Evolutionary conservation across 2,888 invertebrate species (phyloP).

Genomic region (Colletes collaris): DNA sequence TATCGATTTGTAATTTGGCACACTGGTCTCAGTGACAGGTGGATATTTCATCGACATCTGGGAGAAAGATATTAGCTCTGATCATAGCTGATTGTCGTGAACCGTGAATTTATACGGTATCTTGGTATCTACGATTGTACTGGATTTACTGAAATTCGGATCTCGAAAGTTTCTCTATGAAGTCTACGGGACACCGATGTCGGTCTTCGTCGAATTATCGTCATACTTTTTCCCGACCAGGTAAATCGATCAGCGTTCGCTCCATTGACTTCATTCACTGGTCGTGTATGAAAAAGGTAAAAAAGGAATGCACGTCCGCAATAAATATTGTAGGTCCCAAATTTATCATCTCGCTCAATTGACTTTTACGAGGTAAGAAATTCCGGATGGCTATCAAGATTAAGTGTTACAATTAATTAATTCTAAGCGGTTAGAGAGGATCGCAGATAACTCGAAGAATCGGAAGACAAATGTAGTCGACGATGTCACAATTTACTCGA

Average conservation of each 20-base stretch:
- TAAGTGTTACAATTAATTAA: constrained; percentile 26
- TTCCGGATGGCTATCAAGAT: background rate
- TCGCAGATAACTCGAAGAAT: background rate
- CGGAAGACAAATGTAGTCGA: background rate
- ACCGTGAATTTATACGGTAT: constrained; percentile 23
- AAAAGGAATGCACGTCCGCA: constrained; percentile 22
- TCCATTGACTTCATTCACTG: constrained; percentile 48
- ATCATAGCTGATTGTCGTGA: constrained; percentile 32
- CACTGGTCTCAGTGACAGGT: constrained; percentile 47
- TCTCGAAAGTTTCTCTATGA: constrained; percentile 18
- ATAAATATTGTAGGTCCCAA: constrained; percentile 44
- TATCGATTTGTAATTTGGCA: constrained; percentile 62
- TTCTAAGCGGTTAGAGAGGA: background rate
- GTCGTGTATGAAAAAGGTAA: constrained; percentile 39
- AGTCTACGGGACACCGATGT: constrained; percentile 23
- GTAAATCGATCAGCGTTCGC: constrained; percentile 48
- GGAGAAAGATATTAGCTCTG: constrained; percentile 45
- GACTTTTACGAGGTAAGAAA: constrained; percentile 42
- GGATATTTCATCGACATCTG: constrained; percentile 54
- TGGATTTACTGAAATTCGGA: constrained; percentile 5
- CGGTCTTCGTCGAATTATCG: constrained; percentile 38
- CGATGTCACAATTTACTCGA: background rate
- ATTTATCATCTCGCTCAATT: constrained; percentile 48
- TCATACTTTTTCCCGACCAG: constrained; percentile 24
- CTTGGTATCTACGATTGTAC: background rate